Base-by-base conservation (phyloP, 2,797 vertebrate species). In the Poeciliopsis gracilis region DNA sequence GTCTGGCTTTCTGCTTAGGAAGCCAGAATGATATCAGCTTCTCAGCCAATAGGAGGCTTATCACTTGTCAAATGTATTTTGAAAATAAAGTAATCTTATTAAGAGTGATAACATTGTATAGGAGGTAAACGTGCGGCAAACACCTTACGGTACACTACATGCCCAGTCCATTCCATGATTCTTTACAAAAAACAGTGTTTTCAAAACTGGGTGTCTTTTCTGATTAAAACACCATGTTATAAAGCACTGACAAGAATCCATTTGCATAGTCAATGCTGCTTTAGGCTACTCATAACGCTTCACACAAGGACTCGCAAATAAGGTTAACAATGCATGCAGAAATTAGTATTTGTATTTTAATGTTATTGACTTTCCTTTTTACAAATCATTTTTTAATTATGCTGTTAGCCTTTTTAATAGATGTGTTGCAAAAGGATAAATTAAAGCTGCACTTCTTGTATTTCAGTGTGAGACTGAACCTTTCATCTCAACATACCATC, bases 401-500 rank as follows among this genome's bases (percentile, higher is more conserved):
- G 10, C 30, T 12, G 13, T 77, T 69, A 16, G 23, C 23, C 11
- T 15, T 2, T 43, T 28, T 5, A 30, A 30, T 25, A 45, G n/a
- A 57, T 67, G 2, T 75, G 13, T 36, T 61, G 8, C 72, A 71
- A n/a, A 61, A 23, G 2, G 45, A 66, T 15, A 55, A 76, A 69
- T 53, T 2, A 4, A 28, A n/a, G 5, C 12, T n/a, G 20, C 25
- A 45, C 2, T 69, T 36, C 38, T 12, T 12, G 5, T 66, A 28
- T 53, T 72, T 55, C 6, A 46, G 20, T n/a, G 38, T 10, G 4
- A 78, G 28, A 69, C 72, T 30, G 6, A 53, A 70, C 25, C 3
- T 5, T 61, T 41, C 7, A 51, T n/a, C 1, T 66, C 72, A 23
- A 85, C 94, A 85, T 95, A 99, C 98, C 98, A 83, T 99, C 98